These are phyloP conservation scores for Gymnocypris eckloni DNA, from an alignment of 2,797 vertebrate genomes.

Conservation along the genomic window DNA sequence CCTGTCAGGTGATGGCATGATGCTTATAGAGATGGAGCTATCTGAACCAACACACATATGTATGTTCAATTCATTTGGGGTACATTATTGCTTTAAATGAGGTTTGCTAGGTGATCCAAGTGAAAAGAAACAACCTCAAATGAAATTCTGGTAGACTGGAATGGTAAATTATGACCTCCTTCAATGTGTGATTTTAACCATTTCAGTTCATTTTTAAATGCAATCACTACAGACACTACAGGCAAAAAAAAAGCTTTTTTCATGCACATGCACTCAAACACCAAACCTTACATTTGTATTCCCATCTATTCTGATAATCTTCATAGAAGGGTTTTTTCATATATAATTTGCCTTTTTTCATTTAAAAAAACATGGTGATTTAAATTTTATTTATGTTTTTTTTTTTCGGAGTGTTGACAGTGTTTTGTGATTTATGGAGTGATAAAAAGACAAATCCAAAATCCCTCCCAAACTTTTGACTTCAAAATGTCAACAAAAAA, in stretches of 20 bases:
- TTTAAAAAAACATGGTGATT: background rate
- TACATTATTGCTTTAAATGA: conserved; percentile 1
- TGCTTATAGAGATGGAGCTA: conserved; percentile 30
- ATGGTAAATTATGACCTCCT: background rate
- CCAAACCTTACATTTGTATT: background rate
- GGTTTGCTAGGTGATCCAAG: conserved; percentile 27
- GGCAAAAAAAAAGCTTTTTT: background rate
- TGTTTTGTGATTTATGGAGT: background rate
- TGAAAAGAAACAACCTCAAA: background rate
- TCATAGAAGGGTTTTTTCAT: background rate
- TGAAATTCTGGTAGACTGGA: background rate
- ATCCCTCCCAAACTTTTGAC: background rate
- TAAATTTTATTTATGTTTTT: too few species aligned
- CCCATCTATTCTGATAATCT: background rate
- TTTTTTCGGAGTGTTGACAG: background rate
- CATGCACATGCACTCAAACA: background rate
- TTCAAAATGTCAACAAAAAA: background rate
- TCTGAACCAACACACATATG: background rate
- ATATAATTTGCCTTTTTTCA: background rate
- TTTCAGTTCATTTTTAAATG: background rate
- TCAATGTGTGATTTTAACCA: background rate
- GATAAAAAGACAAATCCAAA: background rate
- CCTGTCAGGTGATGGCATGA: conserved; percentile 27
- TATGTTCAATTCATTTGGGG: background rate
- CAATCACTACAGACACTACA: background rate